Evolutionary conservation across 2,113 vertebrate genomes (phyloP), one percentile per base, ranked within the genome.

Genomic region (Grammomys dolichurus): DNA sequence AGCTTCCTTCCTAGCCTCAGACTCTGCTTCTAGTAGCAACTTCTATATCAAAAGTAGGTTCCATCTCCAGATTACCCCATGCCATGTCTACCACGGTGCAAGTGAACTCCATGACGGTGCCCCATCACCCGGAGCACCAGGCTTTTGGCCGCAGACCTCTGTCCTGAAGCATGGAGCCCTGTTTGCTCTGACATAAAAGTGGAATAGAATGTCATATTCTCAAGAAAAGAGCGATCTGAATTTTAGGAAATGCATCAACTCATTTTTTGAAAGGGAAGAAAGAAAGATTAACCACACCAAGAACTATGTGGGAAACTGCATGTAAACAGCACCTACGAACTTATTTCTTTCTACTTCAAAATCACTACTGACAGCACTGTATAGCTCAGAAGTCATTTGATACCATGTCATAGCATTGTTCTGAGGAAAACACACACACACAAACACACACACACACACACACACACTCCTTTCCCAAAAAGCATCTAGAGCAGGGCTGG

Each of bases 401-500:
- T 87, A 33, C 58, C 89, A 91, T n/a, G 40, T 26, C 77, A 89
- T 8, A 70, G 20, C 16, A 22, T 22, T 73, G 8, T 77, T 26
- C 14, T 31, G 51, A 40, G 19, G 28, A 28, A 70, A 69, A 90
- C 91, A 91, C 46, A 46, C 65, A 63, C n/a, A 85, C 51, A 14
- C 65, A 85, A 40, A 73, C 33, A 60, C 78, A 80, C 69, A 78
- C 85, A 92, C 91, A 91, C 70, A 70, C 84, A 75, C 46, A 28
- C 24, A 65, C 28, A 46, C 4, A 31, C 60, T 7, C 51, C 6
- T 70, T 95, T 91, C 89, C 87, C 89, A 36, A 54, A 94, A 93
- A 86, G 33, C 87, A 92, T 92, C 86, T 86, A 43, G 60, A n/a
- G 24, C 51, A 56, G 80, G 36, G 58, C 89, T 94, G 31, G 86